These are phyloP conservation scores for Laterallus jamaicensis DNA, from an alignment of 2,113 vertebrate genomes.

Conservation along the genomic window DNA sequence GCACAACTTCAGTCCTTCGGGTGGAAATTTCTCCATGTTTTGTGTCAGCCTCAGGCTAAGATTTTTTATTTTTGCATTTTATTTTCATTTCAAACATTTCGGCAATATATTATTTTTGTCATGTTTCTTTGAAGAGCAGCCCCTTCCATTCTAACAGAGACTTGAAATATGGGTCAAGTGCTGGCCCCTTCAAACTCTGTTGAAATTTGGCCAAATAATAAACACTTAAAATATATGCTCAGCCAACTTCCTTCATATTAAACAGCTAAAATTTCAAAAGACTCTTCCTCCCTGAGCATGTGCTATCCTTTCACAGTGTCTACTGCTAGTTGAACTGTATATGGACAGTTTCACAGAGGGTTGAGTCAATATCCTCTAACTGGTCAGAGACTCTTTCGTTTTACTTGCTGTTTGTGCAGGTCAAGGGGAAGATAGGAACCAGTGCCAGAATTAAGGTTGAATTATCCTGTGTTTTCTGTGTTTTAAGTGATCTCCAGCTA, in stretches of 20 bases:
- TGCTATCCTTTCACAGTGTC: not conserved
- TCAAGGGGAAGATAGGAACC: not conserved
- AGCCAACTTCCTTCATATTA: slow-evolving; percentile 17
- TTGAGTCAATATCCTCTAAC: not conserved
- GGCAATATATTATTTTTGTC: not conserved
- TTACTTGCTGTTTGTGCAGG: not conserved
- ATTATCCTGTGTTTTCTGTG: not conserved
- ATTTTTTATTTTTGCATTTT: not conserved
- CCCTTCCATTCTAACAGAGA: not conserved
- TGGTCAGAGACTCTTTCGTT: not conserved
- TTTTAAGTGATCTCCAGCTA: not conserved
- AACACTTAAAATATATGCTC: not conserved
- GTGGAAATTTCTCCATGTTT: not conserved
- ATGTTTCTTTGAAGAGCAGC: slow-evolving; percentile 9
- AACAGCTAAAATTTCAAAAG: slow-evolving; percentile 30
- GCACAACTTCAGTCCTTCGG: not conserved
- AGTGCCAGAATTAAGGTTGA: not conserved
- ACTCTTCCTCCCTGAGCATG: not conserved
- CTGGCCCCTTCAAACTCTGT: not conserved
- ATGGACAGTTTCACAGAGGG: not conserved
- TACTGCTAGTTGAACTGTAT: not conserved
- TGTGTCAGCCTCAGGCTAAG: not conserved
- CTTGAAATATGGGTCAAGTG: not conserved
- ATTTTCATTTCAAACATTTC: not conserved
- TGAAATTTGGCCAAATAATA: slow-evolving; percentile 50